A percentile compares a stretch with the other conserved stretches of the same genome.
These are phyloP conservation scores for Ditula angustiorana DNA, from an alignment of 2,888 invertebrate genomes.

Conservation along the genomic window DNA sequence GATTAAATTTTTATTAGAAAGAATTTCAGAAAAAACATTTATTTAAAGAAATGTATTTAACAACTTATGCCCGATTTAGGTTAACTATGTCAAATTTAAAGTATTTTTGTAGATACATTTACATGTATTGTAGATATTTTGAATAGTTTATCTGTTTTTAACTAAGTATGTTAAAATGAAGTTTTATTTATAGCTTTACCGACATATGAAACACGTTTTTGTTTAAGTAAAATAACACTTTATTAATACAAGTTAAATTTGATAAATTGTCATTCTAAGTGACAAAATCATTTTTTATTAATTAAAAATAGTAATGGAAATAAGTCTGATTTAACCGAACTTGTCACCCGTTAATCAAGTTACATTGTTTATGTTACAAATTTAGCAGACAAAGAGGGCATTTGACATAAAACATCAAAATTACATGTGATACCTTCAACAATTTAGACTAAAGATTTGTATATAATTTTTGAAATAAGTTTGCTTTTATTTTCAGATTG, in stretches of 20 bases:
- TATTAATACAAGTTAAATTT: too few relatives aligned
- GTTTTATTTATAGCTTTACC: too few relatives aligned
- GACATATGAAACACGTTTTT: too few relatives aligned
- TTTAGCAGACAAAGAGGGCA: not conserved
- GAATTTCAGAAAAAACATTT: too few relatives aligned
- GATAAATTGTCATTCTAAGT: too few relatives aligned
- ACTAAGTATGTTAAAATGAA: too few relatives aligned
- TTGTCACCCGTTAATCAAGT: not conserved
- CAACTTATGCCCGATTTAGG: not conserved
- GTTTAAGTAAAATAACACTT: not conserved
- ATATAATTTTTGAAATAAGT: not conserved
- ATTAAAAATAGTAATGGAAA: too few relatives aligned
- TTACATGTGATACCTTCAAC: not conserved
- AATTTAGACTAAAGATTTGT: not conserved
- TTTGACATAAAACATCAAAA: not conserved
- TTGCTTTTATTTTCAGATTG: not conserved
- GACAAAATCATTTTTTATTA: too few relatives aligned
- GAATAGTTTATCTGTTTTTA: too few relatives aligned
- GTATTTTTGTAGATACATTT: too few relatives aligned
- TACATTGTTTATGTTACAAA: not conserved
- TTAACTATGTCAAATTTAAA: not conserved
- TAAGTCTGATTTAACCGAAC: too few relatives aligned
- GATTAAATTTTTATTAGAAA: not conserved
- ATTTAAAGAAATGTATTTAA: not conserved
- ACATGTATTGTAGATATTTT: too few relatives aligned